Percentiles rank a stretch among this genome's conserved stretches.
These are phyloP conservation scores for Monopis laevigella DNA, from an alignment of 2,888 invertebrate genomes.

Conservation along the genomic window DNA sequence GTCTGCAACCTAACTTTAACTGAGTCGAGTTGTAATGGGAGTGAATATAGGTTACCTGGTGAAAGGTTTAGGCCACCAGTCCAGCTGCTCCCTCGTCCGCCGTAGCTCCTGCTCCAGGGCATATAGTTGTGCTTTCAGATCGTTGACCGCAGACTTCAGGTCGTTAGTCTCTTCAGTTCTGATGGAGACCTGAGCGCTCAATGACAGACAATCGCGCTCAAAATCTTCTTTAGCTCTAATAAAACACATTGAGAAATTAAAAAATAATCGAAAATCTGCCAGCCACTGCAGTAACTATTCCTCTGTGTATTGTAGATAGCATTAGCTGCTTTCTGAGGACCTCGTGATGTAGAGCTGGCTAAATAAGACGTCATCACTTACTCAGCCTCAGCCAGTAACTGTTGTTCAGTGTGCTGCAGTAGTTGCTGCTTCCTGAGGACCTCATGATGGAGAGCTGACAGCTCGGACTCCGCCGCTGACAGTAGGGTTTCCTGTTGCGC, in stretches of 20 bases:
- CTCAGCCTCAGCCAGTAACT: slow-evolving; percentile 29
- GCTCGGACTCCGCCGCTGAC: slow-evolving; percentile 32
- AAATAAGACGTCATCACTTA: slow-evolving; percentile 21
- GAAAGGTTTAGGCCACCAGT: slow-evolving; percentile 48
- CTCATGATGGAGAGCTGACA: slow-evolving; percentile 28
- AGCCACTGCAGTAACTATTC: background rate
- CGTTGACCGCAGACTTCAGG: slow-evolving; percentile 22
- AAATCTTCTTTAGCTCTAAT: slow-evolving; percentile 23
- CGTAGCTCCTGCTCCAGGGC: slow-evolving; percentile 26
- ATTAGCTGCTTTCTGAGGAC: no score
- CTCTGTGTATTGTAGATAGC: no score
- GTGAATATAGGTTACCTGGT: slow-evolving; percentile 35
- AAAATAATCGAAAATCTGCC: background rate
- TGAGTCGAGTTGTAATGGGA: no score
- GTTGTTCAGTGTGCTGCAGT: slow-evolving; percentile 25
- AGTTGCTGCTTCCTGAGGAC: slow-evolving; percentile 25
- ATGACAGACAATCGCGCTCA: slow-evolving; percentile 21
- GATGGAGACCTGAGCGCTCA: slow-evolving; percentile 20
- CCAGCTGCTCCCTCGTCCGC: slow-evolving; percentile 33
- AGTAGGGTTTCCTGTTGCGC: slow-evolving; percentile 36
- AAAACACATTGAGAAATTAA: no score
- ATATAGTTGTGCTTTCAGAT: slow-evolving; percentile 26
- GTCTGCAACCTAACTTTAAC: no score
- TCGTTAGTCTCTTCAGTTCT: slow-evolving; percentile 21
- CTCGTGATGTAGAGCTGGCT: background rate